Base-by-base conservation (phyloP, 2,888 invertebrate genomes). In the Drosophila paucipuncta region DNA sequence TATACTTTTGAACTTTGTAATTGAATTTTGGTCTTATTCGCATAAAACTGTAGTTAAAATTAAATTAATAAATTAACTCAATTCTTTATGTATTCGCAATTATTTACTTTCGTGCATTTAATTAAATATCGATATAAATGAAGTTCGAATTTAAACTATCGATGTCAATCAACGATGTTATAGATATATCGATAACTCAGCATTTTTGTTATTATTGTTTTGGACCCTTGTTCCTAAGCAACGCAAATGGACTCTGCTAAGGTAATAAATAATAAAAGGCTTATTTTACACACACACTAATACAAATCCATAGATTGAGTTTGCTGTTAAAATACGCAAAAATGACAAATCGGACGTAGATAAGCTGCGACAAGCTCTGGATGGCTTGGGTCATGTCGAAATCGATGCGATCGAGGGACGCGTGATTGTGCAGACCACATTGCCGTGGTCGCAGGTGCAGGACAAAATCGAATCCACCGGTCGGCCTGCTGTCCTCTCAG, bases 401-500 rank as follows among this genome's bases (percentile, higher is more conserved):
- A 85, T 93, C 25, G 91, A 94, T 75, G 33, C 80, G 3, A 60
- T 76, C 4, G 80, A 90, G 59, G 93, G 93, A 5, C 82, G 92
- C 6, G 92, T 94, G 2, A 86, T 93, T 25, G 81, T 94, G 9
- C 80, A 92, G 25, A 92, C 93, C 11, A 83, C 83, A 25, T 70
- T 77, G 4, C 93, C 93, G 9, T 94, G 94, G 93, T 93, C 93
- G 1, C 75, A 93, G 53, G 86, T 94, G 43, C 94, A 94, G 74
- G 93, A 94, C 43, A 92, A 91, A 81, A 94, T 94, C 31, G 94
- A 94, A 80, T 82, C 85, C 31, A 96, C 96, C 0, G 98, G 98
- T 0, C 95, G 94, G 69, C 94, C 95, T 78, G 97, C 96, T 2
- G 96, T 97, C 0, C 92, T 98, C 0, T 96, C 96, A 88, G 98